Base-by-base conservation (phyloP, 2,113 vertebrate species). In the Urocynchramus pylzowi region DNA sequence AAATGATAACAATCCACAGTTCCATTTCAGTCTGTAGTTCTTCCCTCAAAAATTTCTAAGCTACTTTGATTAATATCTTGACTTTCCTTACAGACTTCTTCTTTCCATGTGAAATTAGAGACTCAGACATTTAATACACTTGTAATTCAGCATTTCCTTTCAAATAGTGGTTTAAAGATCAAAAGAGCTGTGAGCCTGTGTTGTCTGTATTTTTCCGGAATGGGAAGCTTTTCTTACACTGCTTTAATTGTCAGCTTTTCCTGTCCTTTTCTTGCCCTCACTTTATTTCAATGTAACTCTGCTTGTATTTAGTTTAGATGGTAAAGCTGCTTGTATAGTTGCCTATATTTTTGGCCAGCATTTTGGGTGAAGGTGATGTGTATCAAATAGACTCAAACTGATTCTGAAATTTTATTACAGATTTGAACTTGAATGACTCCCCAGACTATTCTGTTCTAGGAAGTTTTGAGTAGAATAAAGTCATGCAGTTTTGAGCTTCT, bases 91-190 rank as follows among this genome's bases (percentile, higher is more conserved):
- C 13, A 47, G 59, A 63, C 31, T 39, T 12, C 8, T 87, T 90
- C 80, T 41, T 86, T 95, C 82, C 13, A 33, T 56, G 52, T 90
- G 90, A 86, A 93, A 93, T 88, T 41, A 90, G 92, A 95, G 44
- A 74, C 39, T 85, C 67, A 31, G 84, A 83, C 24, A 85, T 71
- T 88, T 86, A 91, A 86, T 93, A 94, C 68, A 54, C 21, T 96
- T 86, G 68, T 94, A 90, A 84, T 86, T 67, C 90, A 83, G 42
- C 84, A 86, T 95, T 96, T 96, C 76, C 76, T 88, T 90, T 95
- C 53, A 54, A 96, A 68, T 39, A 74, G 73, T 41, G 39, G 50
- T 75, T 96, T 90, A 69, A 88, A 92, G 77, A 92, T 96, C 90
- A 94, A 69, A 87, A 77, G 52, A 77, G 12, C 68, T 81, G 35